Evolutionary conservation across 2,113 vertebrate genomes (phyloP).

Genomic region (Eudyptes chrysolophus): DNA sequence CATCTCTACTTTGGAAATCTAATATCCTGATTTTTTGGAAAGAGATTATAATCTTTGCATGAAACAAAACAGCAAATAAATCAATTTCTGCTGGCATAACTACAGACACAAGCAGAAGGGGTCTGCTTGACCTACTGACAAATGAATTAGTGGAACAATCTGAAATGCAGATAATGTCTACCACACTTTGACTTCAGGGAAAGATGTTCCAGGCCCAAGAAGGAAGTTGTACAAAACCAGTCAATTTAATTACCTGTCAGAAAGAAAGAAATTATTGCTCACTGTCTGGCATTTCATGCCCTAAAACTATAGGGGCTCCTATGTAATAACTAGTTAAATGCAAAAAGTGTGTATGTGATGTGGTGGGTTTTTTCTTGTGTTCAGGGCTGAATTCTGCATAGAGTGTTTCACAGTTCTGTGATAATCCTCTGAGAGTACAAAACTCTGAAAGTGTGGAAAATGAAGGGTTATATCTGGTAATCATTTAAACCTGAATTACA

Average conservation of each 20-base stretch:
- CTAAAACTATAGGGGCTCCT: background rate
- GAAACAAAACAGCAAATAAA: background rate
- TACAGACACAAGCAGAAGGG: background rate
- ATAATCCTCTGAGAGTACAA: background rate
- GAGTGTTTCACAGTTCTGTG: slow-evolving; percentile 7
- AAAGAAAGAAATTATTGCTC: background rate
- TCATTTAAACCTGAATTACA: slow-evolving; percentile 20
- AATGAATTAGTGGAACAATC: slow-evolving; percentile 13
- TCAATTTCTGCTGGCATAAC: background rate
- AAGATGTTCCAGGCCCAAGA: background rate
- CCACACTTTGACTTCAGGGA: slow-evolving; percentile 2
- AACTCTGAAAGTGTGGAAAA: background rate
- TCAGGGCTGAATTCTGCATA: background rate
- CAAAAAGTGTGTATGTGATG: background rate
- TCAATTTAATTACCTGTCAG: background rate
- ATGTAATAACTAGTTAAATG: background rate
- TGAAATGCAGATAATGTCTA: slow-evolving; percentile 9
- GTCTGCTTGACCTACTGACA: background rate
- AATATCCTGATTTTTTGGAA: background rate
- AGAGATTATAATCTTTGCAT: background rate
- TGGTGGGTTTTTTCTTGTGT: background rate
- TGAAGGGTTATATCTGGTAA: background rate
- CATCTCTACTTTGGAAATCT: background rate
- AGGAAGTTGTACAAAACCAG: slow-evolving; percentile 24
- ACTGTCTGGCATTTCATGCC: background rate